A percentile compares a stretch with the other conserved stretches of the same genome.
Conservation (phyloP, 2,797 vertebrate species). For the Sardinella longiceps region DNA sequence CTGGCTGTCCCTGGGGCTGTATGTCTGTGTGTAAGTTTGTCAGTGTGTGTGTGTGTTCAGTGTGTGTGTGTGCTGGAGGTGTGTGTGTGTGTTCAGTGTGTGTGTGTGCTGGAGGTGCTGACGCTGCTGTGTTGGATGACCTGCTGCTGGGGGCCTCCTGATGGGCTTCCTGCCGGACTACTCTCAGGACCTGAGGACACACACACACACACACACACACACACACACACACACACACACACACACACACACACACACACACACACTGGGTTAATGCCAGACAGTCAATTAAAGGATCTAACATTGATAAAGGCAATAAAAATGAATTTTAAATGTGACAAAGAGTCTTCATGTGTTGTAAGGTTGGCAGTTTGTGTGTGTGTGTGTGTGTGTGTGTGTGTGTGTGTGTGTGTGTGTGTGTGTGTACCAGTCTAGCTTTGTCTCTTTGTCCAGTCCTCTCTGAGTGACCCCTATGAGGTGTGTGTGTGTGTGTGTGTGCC, state of each 20-base stretch:
- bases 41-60: slow-evolving; percentile 7
- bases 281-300: neutral
- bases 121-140: slow-evolving; percentile 99
- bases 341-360: no score
- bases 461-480: no score
- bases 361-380: no score
- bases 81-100: slow-evolving; percentile 86
- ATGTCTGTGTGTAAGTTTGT: neutral
- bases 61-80: slow-evolving; percentile 95
- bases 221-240: slow-evolving; percentile 3
- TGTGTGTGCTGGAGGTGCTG: slow-evolving; percentile 94
- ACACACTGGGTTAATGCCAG: neutral
- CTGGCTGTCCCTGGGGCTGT: slow-evolving; percentile 16
- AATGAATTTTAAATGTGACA: no score
- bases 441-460: no score
- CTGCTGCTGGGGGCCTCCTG: slow-evolving; percentile 84
- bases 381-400: no score
- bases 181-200: slow-evolving; percentile 92
- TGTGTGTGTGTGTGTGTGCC: no score
- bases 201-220: slow-evolving; percentile 41
- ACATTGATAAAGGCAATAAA: no score
- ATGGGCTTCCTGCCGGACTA: slow-evolving; percentile 90
- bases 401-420: no score
- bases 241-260: slow-evolving; percentile 14
- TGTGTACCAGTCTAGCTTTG: no score